Evolutionary conservation across 1,140 invertebrate genomes (phyloP).

Genomic region (Scaptomyza graminum): DNA sequence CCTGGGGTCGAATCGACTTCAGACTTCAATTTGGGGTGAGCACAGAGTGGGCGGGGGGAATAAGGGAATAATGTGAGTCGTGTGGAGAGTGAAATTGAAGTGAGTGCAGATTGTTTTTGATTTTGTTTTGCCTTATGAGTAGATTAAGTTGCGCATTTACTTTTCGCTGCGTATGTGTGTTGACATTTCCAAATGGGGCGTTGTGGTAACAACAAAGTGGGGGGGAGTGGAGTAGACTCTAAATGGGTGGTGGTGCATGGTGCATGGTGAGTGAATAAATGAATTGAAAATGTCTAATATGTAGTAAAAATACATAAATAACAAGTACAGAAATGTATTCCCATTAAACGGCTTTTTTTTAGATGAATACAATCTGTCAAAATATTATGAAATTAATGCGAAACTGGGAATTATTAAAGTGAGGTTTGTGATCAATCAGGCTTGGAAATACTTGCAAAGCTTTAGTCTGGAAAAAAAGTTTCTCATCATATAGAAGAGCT

Average conservation of each 20-base stretch:
- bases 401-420: too few relatives aligned
- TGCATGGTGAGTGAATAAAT: slow-evolving; percentile 50
- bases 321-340: slow-evolving; percentile 2
- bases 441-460: too few relatives aligned
- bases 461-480: too few relatives aligned
- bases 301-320: slow-evolving; percentile 21
- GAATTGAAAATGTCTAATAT: slow-evolving; percentile 53
- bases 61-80: not conserved
- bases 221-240: not conserved
- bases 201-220: not conserved
- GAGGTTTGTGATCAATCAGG: too few relatives aligned
- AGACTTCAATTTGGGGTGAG: not conserved
- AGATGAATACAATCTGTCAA: too few relatives aligned
- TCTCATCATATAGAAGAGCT: slow-evolving; percentile 9
- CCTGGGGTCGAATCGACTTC: slow-evolving; percentile 22
- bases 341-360: too few relatives aligned
- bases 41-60: slow-evolving; percentile 1
- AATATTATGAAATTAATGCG: too few relatives aligned
- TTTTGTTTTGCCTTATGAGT: slow-evolving; percentile 37
- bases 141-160: slow-evolving; percentile 73
- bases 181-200: slow-evolving; percentile 55
- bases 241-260: not conserved
- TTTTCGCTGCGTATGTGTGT: slow-evolving; percentile 48
- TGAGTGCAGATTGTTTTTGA: slow-evolving; percentile 73
- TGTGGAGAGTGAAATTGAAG: slow-evolving; percentile 66